Percentiles rank a stretch among this genome's conserved stretches.
These are phyloP conservation scores for Plagiodera versicolora DNA, from an alignment of 2,888 invertebrate species.

Conservation along the genomic window DNA sequence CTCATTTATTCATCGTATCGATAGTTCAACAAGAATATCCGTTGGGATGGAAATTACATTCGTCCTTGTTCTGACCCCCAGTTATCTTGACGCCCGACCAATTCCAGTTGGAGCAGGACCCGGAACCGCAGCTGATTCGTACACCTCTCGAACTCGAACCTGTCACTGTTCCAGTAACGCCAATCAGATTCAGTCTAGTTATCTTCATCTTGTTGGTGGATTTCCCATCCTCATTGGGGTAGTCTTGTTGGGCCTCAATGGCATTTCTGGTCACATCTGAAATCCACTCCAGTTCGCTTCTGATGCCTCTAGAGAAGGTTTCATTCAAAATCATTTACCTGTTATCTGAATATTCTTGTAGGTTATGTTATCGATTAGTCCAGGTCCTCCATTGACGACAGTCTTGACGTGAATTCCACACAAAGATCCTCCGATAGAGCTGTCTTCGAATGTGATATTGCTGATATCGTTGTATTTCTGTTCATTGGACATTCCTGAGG, in stretches of 20 bases:
- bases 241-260: conserved; percentile 23
- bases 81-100: conserved; percentile 17
- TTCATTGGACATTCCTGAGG: conserved; percentile 4
- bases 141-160: conserved; percentile 8
- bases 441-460: conserved; percentile 19
- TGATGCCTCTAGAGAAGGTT: too few relatives aligned
- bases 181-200: conserved; percentile 9
- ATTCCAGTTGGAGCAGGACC: conserved; percentile 13
- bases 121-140: conserved; percentile 17
- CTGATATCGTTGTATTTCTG: conserved; percentile 5
- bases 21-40: not conserved
- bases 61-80: not conserved
- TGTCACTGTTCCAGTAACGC: conserved; percentile 16
- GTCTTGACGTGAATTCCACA: conserved; percentile 25
- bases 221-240: conserved; percentile 15
- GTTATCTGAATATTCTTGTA: conserved; percentile 20
- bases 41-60: not conserved
- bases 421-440: conserved; percentile 9
- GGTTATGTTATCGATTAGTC: conserved; percentile 14
- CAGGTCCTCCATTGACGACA: conserved; percentile 12
- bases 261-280: conserved; percentile 19
- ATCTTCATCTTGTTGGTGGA: conserved; percentile 14
- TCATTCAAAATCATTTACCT: conserved; percentile 11
- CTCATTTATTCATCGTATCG: too few relatives aligned
- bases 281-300: too few relatives aligned